Evolutionary conservation across 2,113 vertebrate species (phyloP), one percentile per base, ranked within the genome.

Genomic region (Sapayoa aenigma): DNA sequence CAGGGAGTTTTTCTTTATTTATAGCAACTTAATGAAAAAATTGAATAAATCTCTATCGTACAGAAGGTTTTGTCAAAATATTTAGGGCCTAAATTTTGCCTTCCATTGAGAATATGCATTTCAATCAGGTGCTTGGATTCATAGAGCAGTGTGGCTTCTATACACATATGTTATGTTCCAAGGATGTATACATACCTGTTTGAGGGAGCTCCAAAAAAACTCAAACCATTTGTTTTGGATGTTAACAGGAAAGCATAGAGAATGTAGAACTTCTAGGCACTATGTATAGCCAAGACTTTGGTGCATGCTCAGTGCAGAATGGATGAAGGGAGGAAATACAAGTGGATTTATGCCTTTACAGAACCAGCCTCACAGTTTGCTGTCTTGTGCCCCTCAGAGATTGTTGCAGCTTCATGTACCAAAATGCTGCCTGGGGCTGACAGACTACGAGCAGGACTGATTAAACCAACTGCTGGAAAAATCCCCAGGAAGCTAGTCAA

Each of bases 381-480:
- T 35, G 77, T n/a, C 46, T 81, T 5, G 5, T 67, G 81, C 67
- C 58, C 53, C 63, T 77, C 55, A 11, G 84, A 89, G 63, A 42
- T 25, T 80, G 47, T 21, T 91, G 50, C 78, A 93, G 42, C 75
- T 93, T 91, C 55, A 67, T 55, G 67, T 19, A 42, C 35, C 0
- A 1, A 87, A 84, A 78, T 17, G 47, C 72, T 88, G 90, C 90
- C 87, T 55, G 85, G 31, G 72, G 85, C 74, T 41, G 33, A 73
- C 63, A 93, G 66, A 1, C 56, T 74, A 72, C 53, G 87, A 82
- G 89, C 81, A 95, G 60, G 58, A 83, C 60, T 58, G 84, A 79
- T 89, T 82, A 87, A 93, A 87, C 55, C 71, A 77, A 1, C 67
- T 56, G 28, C 93, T 74, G 93, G 91, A 80, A 93, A 76, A 91